Evolutionary conservation across 2,888 invertebrate genomes (phyloP).

Genomic region (Drosophila meridiana): DNA sequence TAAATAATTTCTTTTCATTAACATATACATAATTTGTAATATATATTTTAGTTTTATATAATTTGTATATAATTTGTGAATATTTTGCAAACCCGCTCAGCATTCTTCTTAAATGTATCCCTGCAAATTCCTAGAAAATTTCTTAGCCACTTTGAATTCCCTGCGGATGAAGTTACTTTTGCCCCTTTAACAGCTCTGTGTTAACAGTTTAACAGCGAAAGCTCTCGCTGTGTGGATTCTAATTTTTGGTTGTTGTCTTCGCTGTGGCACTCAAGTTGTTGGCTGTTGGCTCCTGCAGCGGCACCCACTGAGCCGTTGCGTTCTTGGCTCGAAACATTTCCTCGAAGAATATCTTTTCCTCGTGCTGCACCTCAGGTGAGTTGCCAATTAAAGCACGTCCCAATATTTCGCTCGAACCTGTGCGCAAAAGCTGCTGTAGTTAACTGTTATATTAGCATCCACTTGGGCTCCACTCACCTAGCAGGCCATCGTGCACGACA

Average conservation of each 20-base stretch:
- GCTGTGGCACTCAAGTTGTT: constrained; percentile 59
- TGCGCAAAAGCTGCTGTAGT: constrained; percentile 4
- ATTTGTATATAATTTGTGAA: neutral
- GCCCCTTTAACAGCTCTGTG: constrained; percentile 18
- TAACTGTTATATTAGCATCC: neutral
- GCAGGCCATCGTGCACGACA: constrained; percentile 87
- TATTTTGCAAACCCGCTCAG: constrained; percentile 25
- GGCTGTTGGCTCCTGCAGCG: constrained; percentile 82
- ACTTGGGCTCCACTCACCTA: constrained; percentile 83
- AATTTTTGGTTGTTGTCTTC: constrained; percentile 63
- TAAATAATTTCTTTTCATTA: neutral
- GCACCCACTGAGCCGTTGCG: constrained; percentile 87
- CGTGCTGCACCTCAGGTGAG: constrained; percentile 83
- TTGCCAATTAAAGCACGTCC: constrained; percentile 86
- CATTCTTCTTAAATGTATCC: constrained; percentile 63
- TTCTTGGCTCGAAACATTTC: constrained; percentile 87
- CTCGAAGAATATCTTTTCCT: constrained; percentile 86
- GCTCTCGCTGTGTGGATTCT: constrained; percentile 22
- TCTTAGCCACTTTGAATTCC: constrained; percentile 19
- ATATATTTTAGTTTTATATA: neutral
- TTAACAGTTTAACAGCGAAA: constrained; percentile 7
- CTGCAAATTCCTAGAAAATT: constrained; percentile 60
- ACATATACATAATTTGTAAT: neutral
- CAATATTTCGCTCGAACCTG: constrained; percentile 87
- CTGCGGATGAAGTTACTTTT: neutral